Base-by-base conservation (phyloP, 2,797 vertebrate genomes). In the Holocentrus rufus region DNA sequence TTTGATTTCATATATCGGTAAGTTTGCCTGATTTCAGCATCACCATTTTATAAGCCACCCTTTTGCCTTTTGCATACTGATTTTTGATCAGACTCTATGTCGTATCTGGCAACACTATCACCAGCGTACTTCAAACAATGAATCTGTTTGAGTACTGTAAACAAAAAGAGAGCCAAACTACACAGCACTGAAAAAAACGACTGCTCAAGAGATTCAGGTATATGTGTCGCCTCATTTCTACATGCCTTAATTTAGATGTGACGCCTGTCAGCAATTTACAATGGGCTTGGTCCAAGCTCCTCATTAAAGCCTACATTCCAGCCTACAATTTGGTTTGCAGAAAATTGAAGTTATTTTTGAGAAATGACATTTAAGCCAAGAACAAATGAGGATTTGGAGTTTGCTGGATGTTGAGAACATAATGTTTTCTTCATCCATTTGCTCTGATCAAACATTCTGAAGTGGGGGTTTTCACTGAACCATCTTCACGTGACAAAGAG, bases 41-140 rank as follows among this genome's bases (percentile, higher is more conserved):
- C 22, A 65, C 36, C 1, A 39, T 70, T 31, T 20, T 2, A 10
- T 53, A 30, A 63, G 58, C 47, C n/a, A 57, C 1, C 36, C 42
- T 61, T 30, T 17, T n/a, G n/a, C 36, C 42, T 61, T 30, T 59
- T 42, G 1, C 53, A 30, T 60, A 15, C 67, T 65, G 42, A 42
- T 15, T 34, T 17, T 11, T 62, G 36, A 66, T 65, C 3, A 64
- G 13, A 59, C 53, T 25, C 15, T 23, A 25, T 72, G 25, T 18
- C 59, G 27, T 39, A 44, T 1, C 20, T 4, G 8, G 2, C n/a
- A 17, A 18, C 59, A 44, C n/a, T 25, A 9, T 65, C 11, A 65
- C 10, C 15, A 17, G 10, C 55, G 50, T 34, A 67, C 46, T 30
- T 25, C 7, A 60, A 53, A 58, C 36, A 20, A 2, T 25, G 27